Percentiles rank a stretch among this genome's conserved stretches.
phyloP scores from a whole-genome alignment of 2,113 vertebrate genomes.

The Leiothrix lutea region DNA sequence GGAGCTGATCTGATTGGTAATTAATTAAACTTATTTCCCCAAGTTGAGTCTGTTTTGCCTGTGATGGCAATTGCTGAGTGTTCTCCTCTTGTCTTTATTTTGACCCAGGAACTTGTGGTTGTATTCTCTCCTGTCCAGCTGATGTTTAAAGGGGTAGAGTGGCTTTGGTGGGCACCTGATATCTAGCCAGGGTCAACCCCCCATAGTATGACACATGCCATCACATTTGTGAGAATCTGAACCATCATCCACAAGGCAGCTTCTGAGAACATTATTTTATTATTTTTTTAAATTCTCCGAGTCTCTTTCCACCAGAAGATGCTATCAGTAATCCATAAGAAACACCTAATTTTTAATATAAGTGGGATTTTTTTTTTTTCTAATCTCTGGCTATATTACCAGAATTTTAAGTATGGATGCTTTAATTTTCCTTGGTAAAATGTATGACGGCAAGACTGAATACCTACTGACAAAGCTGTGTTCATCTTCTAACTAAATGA shows the following conservation, averaged over 20 bases:
- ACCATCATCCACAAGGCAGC: neutral
- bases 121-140: neutral
- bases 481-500: neutral
- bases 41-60: neutral
- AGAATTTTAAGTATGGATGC: neutral
- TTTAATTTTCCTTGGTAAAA: neutral
- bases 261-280: neutral
- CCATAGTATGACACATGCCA: neutral
- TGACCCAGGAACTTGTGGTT: neutral
- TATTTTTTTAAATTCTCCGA: neutral
- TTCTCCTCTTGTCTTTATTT: neutral
- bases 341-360: neutral
- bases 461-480: neutral
- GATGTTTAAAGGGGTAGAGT: fast-evolving
- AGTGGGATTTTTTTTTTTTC: neutral
- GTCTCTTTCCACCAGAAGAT: neutral
- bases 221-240: neutral
- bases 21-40: neutral
- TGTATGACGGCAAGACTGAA: neutral
- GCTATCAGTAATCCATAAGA: neutral
- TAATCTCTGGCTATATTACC: neutral
- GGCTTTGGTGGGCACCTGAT: neutral
- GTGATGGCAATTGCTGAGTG: neutral
- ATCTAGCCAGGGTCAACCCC: neutral
- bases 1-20: neutral